Base-by-base conservation (phyloP, 2,797 vertebrate species). In the Syngnathus rostellatus region DNA sequence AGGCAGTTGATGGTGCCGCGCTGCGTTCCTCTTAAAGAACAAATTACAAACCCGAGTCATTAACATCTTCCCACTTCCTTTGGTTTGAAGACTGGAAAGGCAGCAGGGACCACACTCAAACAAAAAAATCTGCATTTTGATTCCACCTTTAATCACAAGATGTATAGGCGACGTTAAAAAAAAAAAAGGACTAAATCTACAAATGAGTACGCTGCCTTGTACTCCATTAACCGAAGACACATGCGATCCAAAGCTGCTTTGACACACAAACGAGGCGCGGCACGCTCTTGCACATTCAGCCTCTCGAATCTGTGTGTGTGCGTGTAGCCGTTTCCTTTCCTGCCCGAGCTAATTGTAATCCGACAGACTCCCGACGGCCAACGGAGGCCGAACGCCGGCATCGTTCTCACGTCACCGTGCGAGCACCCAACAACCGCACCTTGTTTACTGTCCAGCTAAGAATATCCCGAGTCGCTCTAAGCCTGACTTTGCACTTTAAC, bases 1-100 rank as follows among this genome's bases (percentile, higher is more conserved):
- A 77, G 78, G 82, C 81, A 81, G 84, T 84, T 82, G 81, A 76
- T 81, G 74, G 80, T 84, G 81, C 74, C 65, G 72, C 21, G 31
- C 76, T 65, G 72, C 63, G 59, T 75, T 72, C 74, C 72, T 76
- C 69, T 73, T 70, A 66, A 66, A 79, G 57, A 77, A 62, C 81
- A 78, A 85, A 78, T 70, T 71, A 73, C 66, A 77, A 71, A 80
- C 77, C 17, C 66, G 54, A 81, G 53, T 50, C 58, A 71, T 69
- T 8, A 21, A 64, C 54, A 65, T 75, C 65, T 77, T 79, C 25
- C 21, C 16, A 7, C 45, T 41, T 61, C n/a, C 4, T 41, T 61
- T 40, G 38, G 8, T 11, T 61, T 37, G 3, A 37, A 57, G 19
- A 38, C 38, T 3, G 16, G 39, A 59, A 59, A 39, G 9, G 16